Evolutionary conservation across 2,797 vertebrate species (phyloP).

Genomic region (Hippoglossus hippoglossus): DNA sequence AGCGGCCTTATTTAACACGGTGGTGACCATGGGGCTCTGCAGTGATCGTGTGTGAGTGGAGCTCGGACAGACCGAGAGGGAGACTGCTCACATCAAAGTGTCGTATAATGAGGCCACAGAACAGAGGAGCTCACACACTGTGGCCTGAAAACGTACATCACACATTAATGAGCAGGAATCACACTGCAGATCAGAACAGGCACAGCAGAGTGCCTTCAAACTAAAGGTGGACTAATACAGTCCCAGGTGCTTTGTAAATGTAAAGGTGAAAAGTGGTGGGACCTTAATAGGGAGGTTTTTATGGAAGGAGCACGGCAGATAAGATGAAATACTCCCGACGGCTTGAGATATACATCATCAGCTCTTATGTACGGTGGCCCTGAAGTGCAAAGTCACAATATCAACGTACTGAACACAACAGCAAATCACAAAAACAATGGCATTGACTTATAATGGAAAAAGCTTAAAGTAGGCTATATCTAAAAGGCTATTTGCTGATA

Average conservation of each 20-base stretch:
- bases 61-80: constrained; percentile 35
- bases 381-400: too few relatives aligned
- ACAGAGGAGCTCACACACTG: constrained; percentile 2
- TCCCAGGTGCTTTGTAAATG: background rate
- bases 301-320: background rate
- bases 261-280: background rate
- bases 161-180: constrained; percentile 19
- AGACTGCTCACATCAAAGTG: constrained; percentile 63
- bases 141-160: constrained; percentile 10
- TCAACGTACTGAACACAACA: too few relatives aligned
- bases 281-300: too few relatives aligned
- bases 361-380: background rate
- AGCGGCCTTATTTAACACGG: constrained; percentile 22
- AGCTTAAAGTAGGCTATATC: too few relatives aligned
- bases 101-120: constrained; percentile 56
- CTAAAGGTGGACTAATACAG: background rate
- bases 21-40: constrained; percentile 6
- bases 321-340: background rate
- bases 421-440: too few relatives aligned
- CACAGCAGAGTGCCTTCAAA: background rate
- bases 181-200: constrained; percentile 4
- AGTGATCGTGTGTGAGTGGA: constrained; percentile 47
- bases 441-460: too few relatives aligned
- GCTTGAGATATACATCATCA: background rate
- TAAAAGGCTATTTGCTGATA: too few relatives aligned